phyloP scores from a whole-genome alignment of 2,888 invertebrate species.

The Fissipunctia ypsillon region DNA sequence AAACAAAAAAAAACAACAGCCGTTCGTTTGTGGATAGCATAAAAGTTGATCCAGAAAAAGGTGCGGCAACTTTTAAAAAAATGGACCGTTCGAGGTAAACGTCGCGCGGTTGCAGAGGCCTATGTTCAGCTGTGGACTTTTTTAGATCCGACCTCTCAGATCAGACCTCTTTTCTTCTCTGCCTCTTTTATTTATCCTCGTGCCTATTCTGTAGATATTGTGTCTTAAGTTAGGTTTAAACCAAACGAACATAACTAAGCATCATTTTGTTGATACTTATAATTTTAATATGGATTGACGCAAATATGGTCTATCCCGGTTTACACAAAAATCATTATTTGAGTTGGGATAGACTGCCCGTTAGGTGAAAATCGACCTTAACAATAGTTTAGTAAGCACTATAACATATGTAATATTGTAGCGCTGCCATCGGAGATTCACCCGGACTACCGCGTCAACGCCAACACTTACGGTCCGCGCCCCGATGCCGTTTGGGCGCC shows the following conservation, averaged over 20 bases:
- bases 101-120: neutral
- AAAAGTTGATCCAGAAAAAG: neutral
- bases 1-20: neutral
- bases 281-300: too few relatives aligned
- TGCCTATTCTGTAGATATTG: neutral
- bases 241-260: too few relatives aligned
- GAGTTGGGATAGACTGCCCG: neutral
- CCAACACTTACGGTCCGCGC: slow-evolving; percentile 63
- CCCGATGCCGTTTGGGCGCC: slow-evolving; percentile 74
- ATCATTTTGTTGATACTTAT: neutral
- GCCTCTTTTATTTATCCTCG: too few relatives aligned
- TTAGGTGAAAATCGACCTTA: neutral
- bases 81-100: neutral
- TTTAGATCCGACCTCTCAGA: neutral
- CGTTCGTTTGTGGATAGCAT: neutral
- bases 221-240: neutral
- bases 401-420: slow-evolving; percentile 5
- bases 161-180: neutral
- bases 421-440: slow-evolving; percentile 52
- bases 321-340: neutral
- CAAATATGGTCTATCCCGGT: neutral
- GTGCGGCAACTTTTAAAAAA: neutral
- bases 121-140: neutral
- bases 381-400: neutral
- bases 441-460: slow-evolving; percentile 52